Base-by-base conservation (phyloP, 2,113 vertebrate genomes). In the Numenius arquata region DNA sequence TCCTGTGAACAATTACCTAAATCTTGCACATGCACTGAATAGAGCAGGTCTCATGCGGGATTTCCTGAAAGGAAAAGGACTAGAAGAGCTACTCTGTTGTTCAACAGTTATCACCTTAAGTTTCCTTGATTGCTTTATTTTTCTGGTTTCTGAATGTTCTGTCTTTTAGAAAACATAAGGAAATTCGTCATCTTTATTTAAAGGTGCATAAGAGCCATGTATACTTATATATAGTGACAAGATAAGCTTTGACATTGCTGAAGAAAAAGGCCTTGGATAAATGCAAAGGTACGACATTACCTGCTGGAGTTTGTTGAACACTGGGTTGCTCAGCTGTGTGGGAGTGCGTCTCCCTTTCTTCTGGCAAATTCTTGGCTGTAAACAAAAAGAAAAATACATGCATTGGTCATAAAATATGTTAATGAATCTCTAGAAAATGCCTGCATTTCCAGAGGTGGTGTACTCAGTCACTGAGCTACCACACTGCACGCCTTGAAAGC, bases 301-400 rank as follows among this genome's bases (percentile, higher is more conserved):
- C 99, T 98, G 98, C 91, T 92, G 98, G 98, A 30, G 97, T 95
- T 53, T 97, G 97, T 47, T 97, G 97, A 16, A 87, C 97, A 29
- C 96, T 97, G 81, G 97, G 97, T 80, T 98, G 97, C 74, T 98
- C 97, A 79, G 43, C 97, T 43, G 85, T 7, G 11, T 92, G 96
- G 40, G 96, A 94, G 12, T 84, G 96, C 14, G 95, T 67, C 65
- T 98, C 98, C 61, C 63, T 97, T 81, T 98, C 97, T 88, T 98
- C 98, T 77, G 96, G 92, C 5, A 94, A 92, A 71, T 90, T 95
- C 87, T 97, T 97, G 68, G 96, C 98, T 99, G 96, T 45, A 95
- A 97, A 92, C 17, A 93, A 53, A 96, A 89, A 97, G 34, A 53
- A 36, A 85, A 63, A 48, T 4, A 43, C 81, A 72, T 15, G 40